phyloP scores from a whole-genome alignment of 2,888 invertebrate genomes.

The Aplocera efformata region DNA sequence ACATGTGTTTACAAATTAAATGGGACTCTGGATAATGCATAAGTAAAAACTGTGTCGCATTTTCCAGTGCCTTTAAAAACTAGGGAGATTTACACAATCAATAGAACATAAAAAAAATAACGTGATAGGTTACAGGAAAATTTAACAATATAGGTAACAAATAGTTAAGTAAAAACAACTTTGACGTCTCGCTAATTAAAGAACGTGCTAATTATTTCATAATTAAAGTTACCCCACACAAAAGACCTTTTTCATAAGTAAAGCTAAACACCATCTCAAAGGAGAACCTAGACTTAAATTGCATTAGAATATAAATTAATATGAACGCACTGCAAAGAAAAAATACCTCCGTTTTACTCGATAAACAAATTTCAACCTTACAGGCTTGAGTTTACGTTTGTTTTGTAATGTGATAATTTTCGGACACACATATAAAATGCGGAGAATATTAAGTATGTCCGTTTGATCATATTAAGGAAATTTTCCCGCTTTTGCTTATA shows the following conservation, averaged over 20 bases:
- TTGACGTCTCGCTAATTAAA: too few relatives aligned
- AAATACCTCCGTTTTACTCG: slow-evolving; percentile 30
- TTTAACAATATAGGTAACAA: too few relatives aligned
- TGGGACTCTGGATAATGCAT: too few relatives aligned
- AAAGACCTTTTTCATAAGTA: slow-evolving; percentile 31
- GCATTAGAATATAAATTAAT: slow-evolving; percentile 78
- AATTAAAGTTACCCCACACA: slow-evolving; percentile 49
- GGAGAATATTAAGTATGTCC: slow-evolving; percentile 18
- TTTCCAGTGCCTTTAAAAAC: too few relatives aligned
- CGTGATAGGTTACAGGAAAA: too few relatives aligned
- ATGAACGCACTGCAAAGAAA: slow-evolving; percentile 57
- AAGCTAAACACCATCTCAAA: slow-evolving; percentile 44
- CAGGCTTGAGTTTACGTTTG: not conserved
- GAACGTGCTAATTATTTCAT: slow-evolving; percentile 48
- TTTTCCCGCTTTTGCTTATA: slow-evolving; percentile 22
- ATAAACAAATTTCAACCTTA: slow-evolving; percentile 6
- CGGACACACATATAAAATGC: slow-evolving; percentile 24
- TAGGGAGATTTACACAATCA: too few relatives aligned
- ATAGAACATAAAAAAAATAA: too few relatives aligned
- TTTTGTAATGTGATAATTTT: slow-evolving; percentile 2
- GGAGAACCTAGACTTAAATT: slow-evolving; percentile 64
- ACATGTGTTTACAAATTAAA: too few relatives aligned
- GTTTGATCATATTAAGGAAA: slow-evolving; percentile 33
- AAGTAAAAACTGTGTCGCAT: too few relatives aligned
- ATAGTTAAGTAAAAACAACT: too few relatives aligned